Conservation (phyloP, 2,113 vertebrate species). For the Mobula hypostoma region DNA sequence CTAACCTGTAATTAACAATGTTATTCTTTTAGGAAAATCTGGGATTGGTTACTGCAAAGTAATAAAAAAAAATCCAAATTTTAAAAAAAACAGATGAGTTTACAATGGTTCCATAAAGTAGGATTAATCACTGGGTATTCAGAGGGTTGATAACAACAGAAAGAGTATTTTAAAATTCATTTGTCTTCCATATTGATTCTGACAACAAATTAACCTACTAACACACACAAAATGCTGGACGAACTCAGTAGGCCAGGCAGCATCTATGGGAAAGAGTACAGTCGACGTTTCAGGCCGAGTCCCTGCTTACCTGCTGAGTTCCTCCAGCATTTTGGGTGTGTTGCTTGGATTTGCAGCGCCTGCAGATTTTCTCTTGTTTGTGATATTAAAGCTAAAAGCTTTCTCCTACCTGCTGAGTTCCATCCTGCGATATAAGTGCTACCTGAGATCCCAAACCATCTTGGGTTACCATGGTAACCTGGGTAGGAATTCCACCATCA, state of each 20-base stretch:
- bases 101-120: not conserved
- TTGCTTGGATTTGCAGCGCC: no score
- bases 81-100: not conserved
- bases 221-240: no score
- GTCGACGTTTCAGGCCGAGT: no score
- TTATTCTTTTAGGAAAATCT: not conserved
- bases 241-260: no score
- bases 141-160: not conserved
- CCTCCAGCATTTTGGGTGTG: no score
- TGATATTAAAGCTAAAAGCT: not conserved
- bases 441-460: slow-evolving; percentile 49
- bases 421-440: slow-evolving; percentile 57
- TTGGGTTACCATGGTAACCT: slow-evolving; percentile 53
- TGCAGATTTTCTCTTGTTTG: no score
- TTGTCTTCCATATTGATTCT: not conserved
- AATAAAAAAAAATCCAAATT: slow-evolving; percentile 11
- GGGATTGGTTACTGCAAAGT: not conserved
- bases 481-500: slow-evolving; percentile 47
- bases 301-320: no score
- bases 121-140: not conserved
- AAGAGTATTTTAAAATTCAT: not conserved
- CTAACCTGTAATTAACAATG: slow-evolving; percentile 49
- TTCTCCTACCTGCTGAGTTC: slow-evolving; percentile 57
- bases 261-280: no score
- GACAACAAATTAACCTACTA: not conserved